Percentiles rank a stretch among this genome's conserved stretches.
These are phyloP conservation scores for Cladopsammia gracilis DNA, from an alignment of 64 coral and sea anemone genomes.

Conservation along the genomic window DNA sequence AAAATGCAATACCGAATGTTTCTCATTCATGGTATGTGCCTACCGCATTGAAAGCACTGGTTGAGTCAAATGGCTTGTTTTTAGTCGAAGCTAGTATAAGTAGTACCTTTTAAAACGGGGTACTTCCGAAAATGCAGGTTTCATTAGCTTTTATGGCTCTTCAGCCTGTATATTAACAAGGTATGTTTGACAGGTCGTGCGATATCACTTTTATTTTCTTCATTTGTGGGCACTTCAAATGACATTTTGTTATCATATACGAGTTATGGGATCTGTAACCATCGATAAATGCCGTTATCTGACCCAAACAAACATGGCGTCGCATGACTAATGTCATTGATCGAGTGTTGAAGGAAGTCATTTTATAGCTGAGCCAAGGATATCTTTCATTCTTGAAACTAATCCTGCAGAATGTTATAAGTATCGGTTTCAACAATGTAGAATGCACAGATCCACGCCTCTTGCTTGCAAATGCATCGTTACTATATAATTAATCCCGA, in stretches of 20 bases:
- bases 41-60: not conserved
- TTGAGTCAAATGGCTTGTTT: not conserved
- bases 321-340: not conserved
- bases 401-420: not conserved
- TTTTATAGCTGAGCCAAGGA: not conserved
- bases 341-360: slow-evolving; percentile 26
- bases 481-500: too few species aligned
- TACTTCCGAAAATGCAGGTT: not conserved
- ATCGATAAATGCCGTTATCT: slow-evolving; percentile 44
- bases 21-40: not conserved
- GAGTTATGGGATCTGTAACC: slow-evolving; percentile 41
- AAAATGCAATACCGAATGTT: slow-evolving; percentile 13
- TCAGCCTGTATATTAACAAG: not conserved
- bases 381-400: not conserved
- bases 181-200: slow-evolving; percentile 12
- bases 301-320: not conserved
- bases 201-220: slow-evolving; percentile 36
- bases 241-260: slow-evolving; percentile 50
- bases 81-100: not conserved
- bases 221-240: slow-evolving; percentile 36
- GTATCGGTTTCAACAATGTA: not conserved
- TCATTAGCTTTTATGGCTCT: not conserved
- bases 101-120: not conserved
- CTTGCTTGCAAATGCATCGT: too few species aligned
- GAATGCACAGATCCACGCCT: too few species aligned